Evolutionary conservation across 2,113 vertebrate genomes (phyloP), one percentile per base, ranked within the genome.

Genomic region (Uria lomvia): DNA sequence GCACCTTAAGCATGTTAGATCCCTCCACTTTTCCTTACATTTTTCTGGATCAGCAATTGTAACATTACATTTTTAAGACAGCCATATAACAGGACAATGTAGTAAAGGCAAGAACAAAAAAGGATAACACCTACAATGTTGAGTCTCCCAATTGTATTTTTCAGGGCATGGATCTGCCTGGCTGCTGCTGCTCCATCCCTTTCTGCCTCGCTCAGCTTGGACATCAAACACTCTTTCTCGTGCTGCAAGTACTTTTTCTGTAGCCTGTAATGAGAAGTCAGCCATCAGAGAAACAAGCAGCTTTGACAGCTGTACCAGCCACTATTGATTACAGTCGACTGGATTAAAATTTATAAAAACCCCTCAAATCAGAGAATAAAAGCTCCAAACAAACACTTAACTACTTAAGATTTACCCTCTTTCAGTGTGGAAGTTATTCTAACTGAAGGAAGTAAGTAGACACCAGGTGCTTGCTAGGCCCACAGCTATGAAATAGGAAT

Each of bases 171-270:
- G 50, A 99, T 98, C 92, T 99, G 98, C 84, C 98, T 98, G 63
- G 99, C 98, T 5, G 99, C 99, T 14, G 99, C 99, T 15, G 97
- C 98, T 76, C 98, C 99, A 10, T 99, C 99, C 89, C 98, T 97
- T 86, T 99, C 99, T 5, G 98, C 98, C 71, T 99, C 98, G 5
- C 97, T 97, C 88, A 99, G 96, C 56, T 99, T 99, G 94, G 97
- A 98, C 88, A 99, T 98, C 92, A 99, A 98, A 88, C 98, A 93
- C 38, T 98, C 98, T 74, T 98, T 98, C 96, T 99, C 98, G 50
- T 97, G 98, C 71, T 98, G 98, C 76, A 98, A 77, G 81, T 95
- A 97, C 58, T 97, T 95, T 32, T 98, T 97, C 84, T 99, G 98
- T 30, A 95, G 78, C 70, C 99, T 99, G 95, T 80, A 96, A 95